Conservation (phyloP, 2,113 vertebrate genomes). For the Pycnonotus jocosus region DNA sequence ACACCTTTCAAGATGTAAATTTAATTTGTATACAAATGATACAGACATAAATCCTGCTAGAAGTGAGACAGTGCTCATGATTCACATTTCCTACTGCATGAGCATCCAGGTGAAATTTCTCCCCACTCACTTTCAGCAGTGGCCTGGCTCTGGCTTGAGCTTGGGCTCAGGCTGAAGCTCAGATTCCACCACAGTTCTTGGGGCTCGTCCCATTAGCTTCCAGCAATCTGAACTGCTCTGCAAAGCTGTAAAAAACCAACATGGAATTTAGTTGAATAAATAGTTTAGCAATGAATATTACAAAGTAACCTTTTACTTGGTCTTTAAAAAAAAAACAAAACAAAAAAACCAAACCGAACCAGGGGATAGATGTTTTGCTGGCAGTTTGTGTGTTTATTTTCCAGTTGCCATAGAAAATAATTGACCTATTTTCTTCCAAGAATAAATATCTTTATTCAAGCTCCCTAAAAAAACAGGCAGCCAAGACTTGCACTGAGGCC, state of each 20-base stretch:
- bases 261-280: conserved; percentile 58
- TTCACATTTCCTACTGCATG: not conserved
- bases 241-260: conserved; percentile 27
- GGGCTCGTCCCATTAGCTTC: not conserved
- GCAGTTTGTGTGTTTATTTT: conserved; percentile 73
- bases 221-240: not conserved
- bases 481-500: conserved; percentile 53
- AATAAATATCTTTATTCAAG: conserved; percentile 73
- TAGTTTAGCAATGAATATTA: conserved; percentile 52
- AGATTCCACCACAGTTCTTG: not conserved
- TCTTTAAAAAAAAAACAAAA: not conserved
- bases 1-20: not conserved
- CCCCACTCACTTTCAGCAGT: not conserved
- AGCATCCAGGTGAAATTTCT: not conserved
- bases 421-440: conserved; percentile 71
- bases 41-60: not conserved
- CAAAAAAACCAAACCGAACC: not conserved
- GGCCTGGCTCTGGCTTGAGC: not conserved
- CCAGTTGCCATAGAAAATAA: conserved; percentile 78
- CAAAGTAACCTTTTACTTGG: conserved; percentile 59
- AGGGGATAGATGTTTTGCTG: conserved; percentile 37
- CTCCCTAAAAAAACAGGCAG: conserved; percentile 53
- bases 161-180: not conserved
- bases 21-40: not conserved
- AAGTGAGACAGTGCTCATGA: not conserved